Evolutionary conservation across 2,797 vertebrate genomes (phyloP).

Genomic region (Spheniscus humboldti): DNA sequence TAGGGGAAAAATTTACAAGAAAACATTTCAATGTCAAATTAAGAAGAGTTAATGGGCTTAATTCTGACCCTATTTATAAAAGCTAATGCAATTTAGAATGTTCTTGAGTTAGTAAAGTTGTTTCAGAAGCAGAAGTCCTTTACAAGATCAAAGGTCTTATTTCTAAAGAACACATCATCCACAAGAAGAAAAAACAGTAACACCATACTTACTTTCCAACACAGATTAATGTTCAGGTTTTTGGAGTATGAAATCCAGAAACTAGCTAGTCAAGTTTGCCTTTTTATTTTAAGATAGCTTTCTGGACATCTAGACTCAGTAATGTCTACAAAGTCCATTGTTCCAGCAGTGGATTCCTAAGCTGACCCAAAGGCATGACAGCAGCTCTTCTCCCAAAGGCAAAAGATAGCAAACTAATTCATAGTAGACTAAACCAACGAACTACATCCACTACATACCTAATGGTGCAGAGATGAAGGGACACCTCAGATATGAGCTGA

Average conservation of each 20-base stretch:
- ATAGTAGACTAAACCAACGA: background rate
- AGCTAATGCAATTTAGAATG: background rate
- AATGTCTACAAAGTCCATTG: background rate
- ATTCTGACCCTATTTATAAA: background rate
- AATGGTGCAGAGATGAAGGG: background rate
- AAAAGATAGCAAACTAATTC: background rate
- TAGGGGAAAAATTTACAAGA: background rate
- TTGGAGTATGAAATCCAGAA: background rate
- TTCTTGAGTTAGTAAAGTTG: background rate
- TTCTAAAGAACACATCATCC: background rate
- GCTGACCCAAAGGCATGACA: background rate
- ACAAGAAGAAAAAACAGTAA: background rate
- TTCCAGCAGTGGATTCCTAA: background rate
- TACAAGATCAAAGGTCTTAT: background rate
- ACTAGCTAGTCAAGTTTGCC: background rate
- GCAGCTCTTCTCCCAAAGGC: background rate
- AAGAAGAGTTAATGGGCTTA: background rate
- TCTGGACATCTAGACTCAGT: background rate
- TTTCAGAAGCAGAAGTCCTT: background rate
- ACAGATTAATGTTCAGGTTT: background rate
- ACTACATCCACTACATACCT: background rate
- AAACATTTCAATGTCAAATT: background rate
- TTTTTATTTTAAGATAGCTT: background rate
- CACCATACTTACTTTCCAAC: background rate
- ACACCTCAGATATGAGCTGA: background rate